Evolutionary conservation across 2,888 invertebrate genomes (phyloP), one percentile per base, ranked within the genome.

Genomic region (Scaptomyza cyrtandrae): DNA sequence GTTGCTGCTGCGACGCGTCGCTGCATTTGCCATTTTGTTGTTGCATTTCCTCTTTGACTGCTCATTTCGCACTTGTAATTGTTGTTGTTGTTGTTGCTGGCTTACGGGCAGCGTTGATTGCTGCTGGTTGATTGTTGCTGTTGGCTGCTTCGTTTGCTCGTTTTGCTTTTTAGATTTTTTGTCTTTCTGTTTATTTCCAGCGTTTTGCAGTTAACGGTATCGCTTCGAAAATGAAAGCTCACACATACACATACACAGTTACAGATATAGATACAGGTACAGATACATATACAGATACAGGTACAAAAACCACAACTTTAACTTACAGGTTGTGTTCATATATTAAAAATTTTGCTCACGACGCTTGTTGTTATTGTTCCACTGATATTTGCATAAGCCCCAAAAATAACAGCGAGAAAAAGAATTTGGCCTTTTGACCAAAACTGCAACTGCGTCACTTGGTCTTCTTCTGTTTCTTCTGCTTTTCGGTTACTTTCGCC

Each of bases 211-310:
- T 75, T 88, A 90, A 89, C 90, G 90, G 86, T 88, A 89, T 79
- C 72, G 78, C 87, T 89, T 83, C 82, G 90, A 90, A 90, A 90
- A 90, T 90, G 90, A 90, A 90, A 90, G 91, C 91, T 90, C 73
- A 71, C 74, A 83, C n/a, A n/a, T n/a, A n/a, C n/a, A n/a, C n/a
- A n/a, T n/a, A n/a, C n/a, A n/a, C n/a, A n/a, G n/a, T n/a, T n/a
- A 63, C 59, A 54, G 16, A 58, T 55, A 54, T 59, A 24, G 24
- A 3, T 24, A 46, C 77, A 77, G 62, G 78, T 57, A 61, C 59
- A 75, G 63, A 76, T 29, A 44, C 55, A 57, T 24, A 35, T n/a
- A 63, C 59, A 54, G 16, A 58, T 55, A 54, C 62, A 24, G 24
- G 24, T 24, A 46, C 55, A 59, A 54, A 77, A 63, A 55, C 56